Base-by-base conservation (phyloP, 2,888 invertebrate species). In the Morpho deidamia region DNA sequence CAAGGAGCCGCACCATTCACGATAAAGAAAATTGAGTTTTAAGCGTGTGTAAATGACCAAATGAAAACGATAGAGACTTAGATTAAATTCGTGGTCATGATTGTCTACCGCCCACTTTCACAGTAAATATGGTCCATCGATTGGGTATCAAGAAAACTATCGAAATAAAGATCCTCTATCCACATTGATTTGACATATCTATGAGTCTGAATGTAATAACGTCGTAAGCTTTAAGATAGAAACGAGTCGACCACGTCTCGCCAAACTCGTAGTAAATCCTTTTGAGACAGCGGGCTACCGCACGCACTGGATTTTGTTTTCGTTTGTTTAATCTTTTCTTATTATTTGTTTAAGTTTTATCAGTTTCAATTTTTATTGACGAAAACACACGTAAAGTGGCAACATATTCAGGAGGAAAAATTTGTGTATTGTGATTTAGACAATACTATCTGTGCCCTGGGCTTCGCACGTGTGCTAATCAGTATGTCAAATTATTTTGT, bases 181-280 rank as follows among this genome's bases (percentile, higher is more conserved):
- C 63, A 64, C 58, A 57, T 60, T 59, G 56, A 65, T 65, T 65
- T 66, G 68, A 68, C 66, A 65, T 67, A 66, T 67, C 68, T 67
- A 67, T 56, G 66, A 66, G 59, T 61, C 60, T 60, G 59, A 60
- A 60, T 60, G 63, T 64, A 67, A 68, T 68, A 68, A 65, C 64
- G 63, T 64, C 56, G 59, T 63, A 58, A 62, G 58, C 56, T 55
- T 58, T 54, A 55, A 61, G 62, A 66, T 65, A 61, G 61, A 64
- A 65, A 63, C 61, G 51, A 67, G 63, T 61, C 65, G 65, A 63
- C 58, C 64, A 65, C 63, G 71, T 71, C 73, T 71, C 71, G 70
- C 64, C 58, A 58, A 65, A 63, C 63, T 61, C 65, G 65, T 67
- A 78, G 80, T 79, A 78, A 83, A 82, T 83, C 75, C 71, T 65